Conservation (phyloP, 2,113 vertebrate genomes). For the Phylloscopus trochilus region DNA sequence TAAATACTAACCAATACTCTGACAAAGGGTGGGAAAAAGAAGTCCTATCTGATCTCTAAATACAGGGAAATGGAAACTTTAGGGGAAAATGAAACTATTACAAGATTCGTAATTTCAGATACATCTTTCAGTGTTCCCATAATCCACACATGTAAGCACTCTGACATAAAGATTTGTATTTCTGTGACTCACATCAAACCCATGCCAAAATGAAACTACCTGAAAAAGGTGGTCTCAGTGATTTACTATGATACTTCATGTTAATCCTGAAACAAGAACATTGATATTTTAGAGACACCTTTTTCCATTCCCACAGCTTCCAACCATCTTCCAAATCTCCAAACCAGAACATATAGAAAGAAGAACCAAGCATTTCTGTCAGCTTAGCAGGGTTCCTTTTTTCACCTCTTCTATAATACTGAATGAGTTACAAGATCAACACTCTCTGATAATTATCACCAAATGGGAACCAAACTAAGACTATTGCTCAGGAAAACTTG, state of each 20-base stretch:
- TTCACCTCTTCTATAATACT: background rate
- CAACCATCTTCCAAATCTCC: background rate
- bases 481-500: background rate
- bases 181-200: background rate
- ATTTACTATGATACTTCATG: background rate
- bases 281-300: background rate
- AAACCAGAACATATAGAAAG: rapidly evolving
- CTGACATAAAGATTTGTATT: background rate
- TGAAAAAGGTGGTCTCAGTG: background rate
- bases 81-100: background rate
- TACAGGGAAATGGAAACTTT: background rate
- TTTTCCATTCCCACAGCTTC: background rate
- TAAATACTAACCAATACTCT: background rate
- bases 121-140: background rate
- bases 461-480: background rate
- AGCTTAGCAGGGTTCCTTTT: background rate
- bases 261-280: background rate
- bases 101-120: background rate
- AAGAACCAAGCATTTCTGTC: background rate
- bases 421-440: background rate
- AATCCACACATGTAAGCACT: background rate
- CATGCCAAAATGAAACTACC: background rate
- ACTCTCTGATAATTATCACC: background rate
- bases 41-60: background rate
- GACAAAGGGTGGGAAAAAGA: background rate